Evolutionary conservation across 2,797 vertebrate genomes (phyloP).

Genomic region (Megaceryle alcyon): DNA sequence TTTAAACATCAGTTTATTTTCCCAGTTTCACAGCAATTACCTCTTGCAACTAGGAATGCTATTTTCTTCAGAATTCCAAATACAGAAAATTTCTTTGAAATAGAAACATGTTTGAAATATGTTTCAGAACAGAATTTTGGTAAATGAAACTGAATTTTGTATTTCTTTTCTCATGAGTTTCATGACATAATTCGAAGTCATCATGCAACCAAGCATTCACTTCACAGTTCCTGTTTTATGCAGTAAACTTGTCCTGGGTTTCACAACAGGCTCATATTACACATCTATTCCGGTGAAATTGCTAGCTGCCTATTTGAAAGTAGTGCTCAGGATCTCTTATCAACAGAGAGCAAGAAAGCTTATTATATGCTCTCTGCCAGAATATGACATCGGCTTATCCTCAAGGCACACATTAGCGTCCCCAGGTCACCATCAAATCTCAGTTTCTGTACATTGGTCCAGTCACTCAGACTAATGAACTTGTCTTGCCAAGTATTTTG

Average conservation of each 20-base stretch:
- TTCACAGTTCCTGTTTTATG: not conserved
- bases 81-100: not conserved
- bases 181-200: not conserved
- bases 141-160: not conserved
- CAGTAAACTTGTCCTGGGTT: not conserved
- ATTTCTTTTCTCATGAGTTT: not conserved
- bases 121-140: not conserved
- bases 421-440: not conserved
- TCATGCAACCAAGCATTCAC: not conserved
- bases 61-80: not conserved
- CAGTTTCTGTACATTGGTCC: not conserved
- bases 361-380: not conserved
- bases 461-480: not conserved
- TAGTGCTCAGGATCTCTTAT: not conserved
- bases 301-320: not conserved
- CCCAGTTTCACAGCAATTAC: not conserved
- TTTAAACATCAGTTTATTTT: not conserved
- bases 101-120: not conserved
- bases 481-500: not conserved
- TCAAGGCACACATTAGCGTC: not conserved
- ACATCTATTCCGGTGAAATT: not conserved
- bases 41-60: not conserved
- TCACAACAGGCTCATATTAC: not conserved
- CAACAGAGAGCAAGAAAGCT: constrained; percentile 4
- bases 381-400: not conserved